Evolutionary conservation across 2,888 invertebrate species (phyloP).

Genomic region (Scelioninae gen. 1): DNA sequence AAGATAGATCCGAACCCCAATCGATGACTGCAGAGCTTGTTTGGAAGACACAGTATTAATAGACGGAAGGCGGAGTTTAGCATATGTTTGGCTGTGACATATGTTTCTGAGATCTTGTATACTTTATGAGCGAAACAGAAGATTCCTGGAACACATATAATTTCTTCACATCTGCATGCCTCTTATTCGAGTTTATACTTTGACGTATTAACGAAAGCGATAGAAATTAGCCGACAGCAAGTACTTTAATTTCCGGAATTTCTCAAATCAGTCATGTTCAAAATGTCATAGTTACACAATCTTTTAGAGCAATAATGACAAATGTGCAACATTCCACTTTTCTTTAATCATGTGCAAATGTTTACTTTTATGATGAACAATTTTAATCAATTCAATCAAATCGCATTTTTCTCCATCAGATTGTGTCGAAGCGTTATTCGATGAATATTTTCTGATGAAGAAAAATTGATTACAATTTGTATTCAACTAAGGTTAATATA

Average conservation of each 20-base stretch:
- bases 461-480: slow-evolving; percentile 42
- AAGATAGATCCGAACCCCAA: slow-evolving; percentile 23
- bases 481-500: slow-evolving; percentile 26
- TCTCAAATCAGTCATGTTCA: too few species aligned
- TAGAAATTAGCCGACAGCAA: too few species aligned
- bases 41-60: slow-evolving; percentile 67
- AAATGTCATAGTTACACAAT: too few species aligned
- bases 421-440: background rate
- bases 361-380: too few species aligned
- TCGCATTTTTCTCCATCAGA: background rate
- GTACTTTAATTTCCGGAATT: too few species aligned
- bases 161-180: slow-evolving; percentile 39
- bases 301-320: too few species aligned
- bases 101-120: slow-evolving; percentile 54
- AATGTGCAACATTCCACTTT: too few species aligned
- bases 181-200: slow-evolving; percentile 33
- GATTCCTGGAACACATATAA: slow-evolving; percentile 54
- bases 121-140: slow-evolving; percentile 54
- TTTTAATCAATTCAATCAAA: background rate
- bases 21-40: slow-evolving; percentile 61
- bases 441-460: slow-evolving; percentile 21
- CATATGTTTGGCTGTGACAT: slow-evolving; percentile 62
- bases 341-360: too few species aligned
- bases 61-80: slow-evolving; percentile 67
- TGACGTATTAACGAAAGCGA: slow-evolving; percentile 3